phyloP scores from a whole-genome alignment of 2,888 invertebrate genomes.

The Diaperis boleti region DNA sequence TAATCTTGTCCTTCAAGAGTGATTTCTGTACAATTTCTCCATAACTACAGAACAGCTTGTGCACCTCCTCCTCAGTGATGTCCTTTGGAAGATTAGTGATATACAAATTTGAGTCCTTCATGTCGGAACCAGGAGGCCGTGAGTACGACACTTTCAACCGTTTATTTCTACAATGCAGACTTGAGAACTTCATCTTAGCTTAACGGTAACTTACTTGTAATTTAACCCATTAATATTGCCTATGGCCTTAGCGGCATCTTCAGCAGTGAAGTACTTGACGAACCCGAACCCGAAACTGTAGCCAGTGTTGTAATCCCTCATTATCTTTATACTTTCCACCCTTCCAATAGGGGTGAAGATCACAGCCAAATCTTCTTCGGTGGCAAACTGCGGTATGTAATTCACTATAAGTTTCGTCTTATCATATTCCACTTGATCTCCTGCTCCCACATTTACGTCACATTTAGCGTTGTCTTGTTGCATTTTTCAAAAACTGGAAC shows the following conservation, averaged over 20 bases:
- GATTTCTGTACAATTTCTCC: slow-evolving; percentile 94
- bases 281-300: slow-evolving; percentile 98
- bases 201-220: slow-evolving; percentile 61
- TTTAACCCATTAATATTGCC: slow-evolving; percentile 82
- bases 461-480: slow-evolving; percentile 32
- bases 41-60: slow-evolving; percentile 87
- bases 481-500: slow-evolving; percentile 30
- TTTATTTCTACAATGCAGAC: slow-evolving; percentile 83
- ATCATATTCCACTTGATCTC: slow-evolving; percentile 58
- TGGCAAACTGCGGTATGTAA: slow-evolving; percentile 94
- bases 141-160: slow-evolving; percentile 94
- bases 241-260: slow-evolving; percentile 89
- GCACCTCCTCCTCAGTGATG: slow-evolving; percentile 85
- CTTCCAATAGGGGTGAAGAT: slow-evolving; percentile 91
- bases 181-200: too few relatives aligned
- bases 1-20: slow-evolving; percentile 88
- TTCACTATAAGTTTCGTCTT: slow-evolving; percentile 92
- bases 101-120: slow-evolving; percentile 94
- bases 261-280: slow-evolving; percentile 88
- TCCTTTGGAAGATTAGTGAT: slow-evolving; percentile 92
- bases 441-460: slow-evolving; percentile 56
- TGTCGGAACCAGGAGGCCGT: slow-evolving; percentile 90
- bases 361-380: slow-evolving; percentile 89
- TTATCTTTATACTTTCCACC: slow-evolving; percentile 90
- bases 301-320: slow-evolving; percentile 90